These are phyloP conservation scores for Erynnis tages DNA, from an alignment of 2,888 invertebrate species.

Conservation along the genomic window DNA sequence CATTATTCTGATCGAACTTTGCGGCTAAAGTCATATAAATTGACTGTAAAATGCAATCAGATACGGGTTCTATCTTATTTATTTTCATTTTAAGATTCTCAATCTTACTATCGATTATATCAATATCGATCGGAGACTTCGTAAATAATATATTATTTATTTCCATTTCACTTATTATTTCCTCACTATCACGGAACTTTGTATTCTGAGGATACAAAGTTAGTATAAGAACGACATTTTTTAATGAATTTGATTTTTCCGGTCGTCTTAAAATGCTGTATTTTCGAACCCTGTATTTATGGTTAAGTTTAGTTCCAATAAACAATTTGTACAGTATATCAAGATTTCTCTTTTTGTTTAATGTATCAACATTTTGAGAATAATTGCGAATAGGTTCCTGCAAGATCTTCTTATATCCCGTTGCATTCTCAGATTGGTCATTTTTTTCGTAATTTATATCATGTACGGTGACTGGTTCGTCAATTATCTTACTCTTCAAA, in stretches of 20 bases:
- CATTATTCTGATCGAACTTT: slow-evolving; percentile 48
- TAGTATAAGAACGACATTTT: slow-evolving; percentile 57
- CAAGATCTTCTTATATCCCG: slow-evolving; percentile 21
- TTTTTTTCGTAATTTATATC: slow-evolving; percentile 7
- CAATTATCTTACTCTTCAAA: slow-evolving; percentile 45
- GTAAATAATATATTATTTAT: slow-evolving; percentile 42
- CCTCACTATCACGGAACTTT: neutral
- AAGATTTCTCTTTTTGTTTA: slow-evolving; percentile 32
- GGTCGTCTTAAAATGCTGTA: slow-evolving; percentile 44
- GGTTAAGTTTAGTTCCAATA: slow-evolving; percentile 47
- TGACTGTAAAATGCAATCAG: slow-evolving; percentile 52
- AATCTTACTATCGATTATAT: slow-evolving; percentile 53
- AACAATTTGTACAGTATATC: slow-evolving; percentile 51
- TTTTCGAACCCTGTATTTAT: slow-evolving; percentile 54
- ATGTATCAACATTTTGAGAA: slow-evolving; percentile 18
- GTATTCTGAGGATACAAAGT: slow-evolving; percentile 44
- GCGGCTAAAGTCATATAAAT: slow-evolving; percentile 52
- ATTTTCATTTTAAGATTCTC: slow-evolving; percentile 31
- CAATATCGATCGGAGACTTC: slow-evolving; percentile 52
- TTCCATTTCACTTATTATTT: slow-evolving; percentile 37
- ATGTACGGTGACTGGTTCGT: slow-evolving; percentile 39
- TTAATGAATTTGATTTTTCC: slow-evolving; percentile 27
- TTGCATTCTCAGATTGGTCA: neutral
- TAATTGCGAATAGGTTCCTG: slow-evolving; percentile 3
- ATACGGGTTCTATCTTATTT: slow-evolving; percentile 11